Evolutionary conservation across 1,140 invertebrate genomes (phyloP).

Genomic region (Trichonephila clavata): DNA sequence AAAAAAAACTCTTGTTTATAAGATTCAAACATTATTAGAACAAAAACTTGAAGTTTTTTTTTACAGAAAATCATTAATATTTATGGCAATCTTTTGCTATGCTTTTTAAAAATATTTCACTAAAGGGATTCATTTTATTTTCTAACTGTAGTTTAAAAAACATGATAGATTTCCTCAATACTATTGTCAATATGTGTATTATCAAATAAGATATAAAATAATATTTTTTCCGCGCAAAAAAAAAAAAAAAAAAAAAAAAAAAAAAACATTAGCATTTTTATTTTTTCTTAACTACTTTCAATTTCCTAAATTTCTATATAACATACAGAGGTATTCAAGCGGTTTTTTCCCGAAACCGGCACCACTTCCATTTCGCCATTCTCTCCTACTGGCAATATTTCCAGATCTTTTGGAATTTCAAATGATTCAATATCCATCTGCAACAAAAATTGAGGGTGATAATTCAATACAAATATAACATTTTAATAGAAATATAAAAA

Average conservation of each 20-base stretch:
- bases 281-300: not conserved
- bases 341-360: conserved; percentile 32
- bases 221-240: not conserved
- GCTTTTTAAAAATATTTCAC: too few relatives aligned
- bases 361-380: conserved; percentile 68
- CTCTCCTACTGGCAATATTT: conserved; percentile 56
- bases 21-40: too few relatives aligned
- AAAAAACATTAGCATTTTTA: not conserved
- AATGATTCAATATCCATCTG: conserved; percentile 48
- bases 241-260: not conserved
- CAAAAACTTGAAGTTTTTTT: too few relatives aligned
- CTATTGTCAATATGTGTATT: too few relatives aligned
- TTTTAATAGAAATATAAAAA: not conserved
- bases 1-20: too few relatives aligned
- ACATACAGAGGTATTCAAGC: conserved; percentile 49
- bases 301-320: not conserved
- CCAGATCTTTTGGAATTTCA: conserved; percentile 51
- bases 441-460: not conserved
- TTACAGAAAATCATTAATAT: too few relatives aligned
- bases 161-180: too few relatives aligned
- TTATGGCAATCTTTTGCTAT: too few relatives aligned
- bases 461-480: not conserved
- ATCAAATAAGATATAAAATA: too few relatives aligned
- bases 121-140: too few relatives aligned
- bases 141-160: too few relatives aligned